Percentiles rank a stretch among this genome's conserved stretches.
phyloP scores from a whole-genome alignment of 1,140 invertebrate species.

The Diploscapter pachys region DNA sequence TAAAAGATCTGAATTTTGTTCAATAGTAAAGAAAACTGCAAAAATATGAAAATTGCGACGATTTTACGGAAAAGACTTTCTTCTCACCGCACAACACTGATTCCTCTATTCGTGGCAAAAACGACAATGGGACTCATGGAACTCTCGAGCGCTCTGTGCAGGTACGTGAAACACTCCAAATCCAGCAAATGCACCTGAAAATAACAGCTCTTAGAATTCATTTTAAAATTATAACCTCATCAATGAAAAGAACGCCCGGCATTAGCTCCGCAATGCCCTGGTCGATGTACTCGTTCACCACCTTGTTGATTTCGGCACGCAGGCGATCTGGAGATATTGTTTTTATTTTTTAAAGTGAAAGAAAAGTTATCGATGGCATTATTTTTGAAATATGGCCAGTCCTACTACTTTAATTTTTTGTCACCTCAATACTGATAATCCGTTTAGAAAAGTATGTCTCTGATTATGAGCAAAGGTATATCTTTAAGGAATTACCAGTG shows the following conservation, averaged over 20 bases:
- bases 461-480: conserved; percentile 4
- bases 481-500: conserved; percentile 70
- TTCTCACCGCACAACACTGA: conserved; percentile 15
- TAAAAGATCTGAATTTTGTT: too few species aligned
- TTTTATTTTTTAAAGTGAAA: too few species aligned
- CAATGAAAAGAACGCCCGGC: conserved; percentile 98
- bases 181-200: conserved; percentile 88
- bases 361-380: too few species aligned
- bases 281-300: conserved; percentile 98
- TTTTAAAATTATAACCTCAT: conserved; percentile 67
- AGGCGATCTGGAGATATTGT: conserved; percentile 79
- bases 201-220: too few species aligned
- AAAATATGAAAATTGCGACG: too few species aligned
- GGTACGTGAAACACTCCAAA: conserved; percentile 97
- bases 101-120: conserved; percentile 96
- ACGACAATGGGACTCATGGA: conserved; percentile 97
- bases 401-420: too few species aligned
- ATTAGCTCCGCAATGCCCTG: conserved; percentile 92
- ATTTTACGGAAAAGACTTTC: too few species aligned
- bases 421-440: too few species aligned
- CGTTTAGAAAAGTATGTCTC: background rate
- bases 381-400: too few species aligned
- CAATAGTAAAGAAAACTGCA: too few species aligned
- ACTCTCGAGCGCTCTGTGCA: conserved; percentile 92
- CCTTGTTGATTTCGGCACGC: conserved; percentile 95